phyloP scores from a whole-genome alignment of 2,113 vertebrate species.

The Cisticola juncidis region DNA sequence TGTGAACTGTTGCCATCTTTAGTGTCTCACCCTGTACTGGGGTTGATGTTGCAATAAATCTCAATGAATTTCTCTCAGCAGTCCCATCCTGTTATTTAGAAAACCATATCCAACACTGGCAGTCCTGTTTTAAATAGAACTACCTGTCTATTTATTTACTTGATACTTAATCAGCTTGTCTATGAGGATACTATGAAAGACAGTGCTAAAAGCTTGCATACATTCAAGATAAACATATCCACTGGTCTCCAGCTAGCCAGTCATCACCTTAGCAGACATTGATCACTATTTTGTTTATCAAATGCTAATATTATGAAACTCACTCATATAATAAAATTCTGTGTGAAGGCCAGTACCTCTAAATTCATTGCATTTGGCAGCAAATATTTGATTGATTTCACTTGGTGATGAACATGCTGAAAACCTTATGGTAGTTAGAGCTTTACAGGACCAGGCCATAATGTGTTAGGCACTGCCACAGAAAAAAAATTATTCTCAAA shows the following conservation, averaged over 20 bases:
- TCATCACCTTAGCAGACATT: background rate
- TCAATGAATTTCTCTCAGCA: background rate
- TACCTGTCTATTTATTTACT: background rate
- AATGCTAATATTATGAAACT: background rate
- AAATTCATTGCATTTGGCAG: background rate
- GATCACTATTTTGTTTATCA: background rate
- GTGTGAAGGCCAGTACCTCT: background rate
- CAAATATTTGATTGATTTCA: background rate
- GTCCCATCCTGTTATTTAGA: background rate
- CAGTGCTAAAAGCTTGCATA: background rate
- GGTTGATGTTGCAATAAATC: background rate
- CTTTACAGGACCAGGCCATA: background rate
- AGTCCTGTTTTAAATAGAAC: background rate
- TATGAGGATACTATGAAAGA: background rate
- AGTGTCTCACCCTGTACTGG: background rate
- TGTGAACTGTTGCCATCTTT: background rate
- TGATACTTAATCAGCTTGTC: background rate
- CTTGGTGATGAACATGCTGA: background rate
- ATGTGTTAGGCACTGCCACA: background rate
- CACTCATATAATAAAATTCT: background rate
- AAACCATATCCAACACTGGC: background rate
- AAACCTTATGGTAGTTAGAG: background rate
- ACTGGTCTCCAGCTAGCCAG: background rate
- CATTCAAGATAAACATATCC: background rate
- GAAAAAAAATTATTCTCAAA: background rate